phyloP scores from a whole-genome alignment of 1,140 invertebrate species.

The Uloborus diversus region DNA sequence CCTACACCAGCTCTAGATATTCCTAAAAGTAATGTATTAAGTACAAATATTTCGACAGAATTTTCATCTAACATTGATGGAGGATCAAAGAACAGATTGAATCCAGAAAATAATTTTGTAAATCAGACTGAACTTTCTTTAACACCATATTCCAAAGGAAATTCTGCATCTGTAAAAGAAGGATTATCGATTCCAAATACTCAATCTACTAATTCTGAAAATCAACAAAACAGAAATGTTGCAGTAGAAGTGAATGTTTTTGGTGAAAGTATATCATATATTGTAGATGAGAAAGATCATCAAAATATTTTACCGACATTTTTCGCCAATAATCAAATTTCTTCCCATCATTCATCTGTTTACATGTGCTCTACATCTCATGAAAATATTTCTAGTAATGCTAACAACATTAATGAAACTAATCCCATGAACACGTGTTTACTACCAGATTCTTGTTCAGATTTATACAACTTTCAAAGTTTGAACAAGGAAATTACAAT shows the following conservation, averaged over 20 bases:
- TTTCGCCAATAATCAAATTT: constrained; percentile 28
- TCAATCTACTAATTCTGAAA: too few relatives aligned
- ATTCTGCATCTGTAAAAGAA: too few relatives aligned
- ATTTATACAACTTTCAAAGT: not conserved
- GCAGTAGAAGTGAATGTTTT: constrained; percentile 9
- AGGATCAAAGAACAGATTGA: too few relatives aligned
- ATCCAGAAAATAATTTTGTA: too few relatives aligned
- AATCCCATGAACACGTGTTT: not conserved
- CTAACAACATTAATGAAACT: not conserved
- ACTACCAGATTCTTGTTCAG: not conserved
- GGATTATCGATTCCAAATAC: too few relatives aligned
- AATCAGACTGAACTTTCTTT: too few relatives aligned
- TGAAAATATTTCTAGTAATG: not conserved
- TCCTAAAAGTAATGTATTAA: too few relatives aligned
- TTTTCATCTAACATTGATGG: too few relatives aligned
- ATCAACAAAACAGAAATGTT: too few relatives aligned
- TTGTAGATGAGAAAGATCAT: constrained; percentile 9
- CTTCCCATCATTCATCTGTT: constrained; percentile 11
- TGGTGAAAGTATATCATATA: constrained; percentile 29
- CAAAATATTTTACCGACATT: constrained; percentile 41
- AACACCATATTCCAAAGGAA: too few relatives aligned
- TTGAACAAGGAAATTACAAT: constrained; percentile 21
- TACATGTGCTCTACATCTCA: not conserved
- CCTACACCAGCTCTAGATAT: too few relatives aligned
- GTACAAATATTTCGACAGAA: too few relatives aligned